These are phyloP conservation scores for Aleadryas rufinucha DNA, from an alignment of 2,113 vertebrate species.

Conservation along the genomic window DNA sequence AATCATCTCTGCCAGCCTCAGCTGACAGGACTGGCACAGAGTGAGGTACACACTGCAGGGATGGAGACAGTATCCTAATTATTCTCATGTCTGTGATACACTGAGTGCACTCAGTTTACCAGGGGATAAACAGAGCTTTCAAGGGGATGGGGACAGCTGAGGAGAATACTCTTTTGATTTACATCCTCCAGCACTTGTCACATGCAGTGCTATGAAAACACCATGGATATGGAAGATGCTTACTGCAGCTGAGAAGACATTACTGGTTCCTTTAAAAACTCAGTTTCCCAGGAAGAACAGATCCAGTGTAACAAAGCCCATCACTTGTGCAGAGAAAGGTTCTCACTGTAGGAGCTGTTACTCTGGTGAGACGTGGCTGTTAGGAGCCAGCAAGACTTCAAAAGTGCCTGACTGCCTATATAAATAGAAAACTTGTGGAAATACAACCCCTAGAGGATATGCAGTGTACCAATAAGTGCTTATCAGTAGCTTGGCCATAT, in stretches of 20 bases:
- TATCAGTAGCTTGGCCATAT: not conserved
- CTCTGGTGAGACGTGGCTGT: not conserved
- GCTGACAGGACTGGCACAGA: constrained; percentile 27
- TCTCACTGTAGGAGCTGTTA: not conserved
- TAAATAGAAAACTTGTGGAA: not conserved
- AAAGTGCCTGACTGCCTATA: not conserved
- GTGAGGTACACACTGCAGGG: not conserved
- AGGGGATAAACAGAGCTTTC: constrained; percentile 42
- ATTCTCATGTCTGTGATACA: not conserved
- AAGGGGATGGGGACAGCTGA: not conserved
- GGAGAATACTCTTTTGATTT: constrained; percentile 36
- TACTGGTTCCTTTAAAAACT: not conserved
- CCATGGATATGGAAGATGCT: not conserved
- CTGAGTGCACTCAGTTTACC: constrained; percentile 3
- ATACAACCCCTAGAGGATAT: not conserved
- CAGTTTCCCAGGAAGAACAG: not conserved
- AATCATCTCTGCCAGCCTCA: constrained; percentile 30
- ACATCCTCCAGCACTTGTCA: not conserved
- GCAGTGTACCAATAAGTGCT: not conserved
- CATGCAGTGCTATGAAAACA: not conserved
- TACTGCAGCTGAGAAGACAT: not conserved
- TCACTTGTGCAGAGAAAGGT: not conserved
- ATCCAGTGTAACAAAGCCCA: not conserved
- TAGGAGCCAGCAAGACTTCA: not conserved
- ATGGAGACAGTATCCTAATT: constrained; percentile 27